These are phyloP conservation scores for Sarcophilus harrisii DNA, from an alignment of 2,797 vertebrate species.

Conservation along the genomic window DNA sequence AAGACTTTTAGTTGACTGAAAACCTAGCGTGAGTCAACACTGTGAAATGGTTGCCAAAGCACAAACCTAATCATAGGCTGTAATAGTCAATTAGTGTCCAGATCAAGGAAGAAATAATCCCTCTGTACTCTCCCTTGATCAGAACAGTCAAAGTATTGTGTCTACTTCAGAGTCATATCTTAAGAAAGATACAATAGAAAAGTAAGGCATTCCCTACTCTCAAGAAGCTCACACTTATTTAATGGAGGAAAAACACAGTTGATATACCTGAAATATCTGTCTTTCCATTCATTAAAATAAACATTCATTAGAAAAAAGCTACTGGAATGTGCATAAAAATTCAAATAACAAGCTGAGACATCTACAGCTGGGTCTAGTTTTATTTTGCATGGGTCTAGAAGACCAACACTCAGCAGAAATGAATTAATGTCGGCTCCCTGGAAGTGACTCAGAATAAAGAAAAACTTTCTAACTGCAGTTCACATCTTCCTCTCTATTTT, in stretches of 20 bases:
- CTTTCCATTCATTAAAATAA: slow-evolving; percentile 64
- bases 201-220: neutral
- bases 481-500: slow-evolving; percentile 34
- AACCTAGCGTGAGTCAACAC: slow-evolving; percentile 61
- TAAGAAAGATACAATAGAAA: neutral
- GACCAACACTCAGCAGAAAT: slow-evolving; percentile 51
- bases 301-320: slow-evolving; percentile 66
- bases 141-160: neutral
- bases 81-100: slow-evolving; percentile 45
- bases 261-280: slow-evolving; percentile 61
- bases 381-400: slow-evolving; percentile 65
- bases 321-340: slow-evolving; percentile 70
- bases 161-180: neutral
- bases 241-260: neutral
- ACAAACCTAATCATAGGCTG: slow-evolving; percentile 60
- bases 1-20: slow-evolving; percentile 37
- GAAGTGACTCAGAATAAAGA: slow-evolving; percentile 49
- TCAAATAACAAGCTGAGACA: slow-evolving; percentile 64
- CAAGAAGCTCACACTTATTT: neutral
- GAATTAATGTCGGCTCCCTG: slow-evolving; percentile 61
- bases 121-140: neutral
- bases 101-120: neutral
- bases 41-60: slow-evolving; percentile 56
- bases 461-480: neutral
- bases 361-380: slow-evolving; percentile 66